A percentile compares a stretch with the other conserved stretches of the same genome.
Conservation (phyloP, 2,113 vertebrate genomes). For the Maccullochella peelii region DNA sequence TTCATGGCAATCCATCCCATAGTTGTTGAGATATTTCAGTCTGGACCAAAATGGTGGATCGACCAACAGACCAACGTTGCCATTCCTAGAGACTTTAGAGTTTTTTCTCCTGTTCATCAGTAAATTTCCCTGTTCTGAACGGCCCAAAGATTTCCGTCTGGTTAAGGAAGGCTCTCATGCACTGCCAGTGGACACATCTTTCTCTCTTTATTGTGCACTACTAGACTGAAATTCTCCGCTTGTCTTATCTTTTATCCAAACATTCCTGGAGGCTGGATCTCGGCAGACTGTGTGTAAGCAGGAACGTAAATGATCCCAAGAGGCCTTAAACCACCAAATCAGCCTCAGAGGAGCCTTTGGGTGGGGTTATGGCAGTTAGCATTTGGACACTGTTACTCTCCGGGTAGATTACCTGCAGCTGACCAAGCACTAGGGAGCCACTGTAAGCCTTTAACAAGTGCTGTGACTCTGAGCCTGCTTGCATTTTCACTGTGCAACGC, state of each 20-base stretch:
- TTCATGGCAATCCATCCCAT: neutral
- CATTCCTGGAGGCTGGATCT: conserved; percentile 52
- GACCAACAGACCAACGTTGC: neutral
- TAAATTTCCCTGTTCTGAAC: neutral
- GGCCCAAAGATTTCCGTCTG: neutral
- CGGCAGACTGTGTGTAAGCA: conserved; percentile 21
- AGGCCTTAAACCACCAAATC: conserved; percentile 43
- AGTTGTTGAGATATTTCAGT: neutral
- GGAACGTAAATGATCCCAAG: conserved; percentile 36
- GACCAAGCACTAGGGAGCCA: conserved; percentile 61
- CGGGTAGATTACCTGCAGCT: conserved; percentile 60
- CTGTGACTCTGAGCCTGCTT: conserved; percentile 34
- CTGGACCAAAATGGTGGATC: neutral
- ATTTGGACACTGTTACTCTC: conserved; percentile 3
- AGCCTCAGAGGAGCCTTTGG: conserved; percentile 1
- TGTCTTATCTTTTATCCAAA: conserved; percentile 53
- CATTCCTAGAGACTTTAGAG: neutral
- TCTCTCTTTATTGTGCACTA: neutral
- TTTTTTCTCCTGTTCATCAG: neutral
- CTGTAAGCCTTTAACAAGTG: conserved; percentile 71
- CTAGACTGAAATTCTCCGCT: neutral
- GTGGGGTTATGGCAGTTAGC: neutral
- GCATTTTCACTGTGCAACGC: conserved; percentile 27
- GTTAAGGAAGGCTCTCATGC: neutral
- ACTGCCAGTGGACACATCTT: neutral